Evolutionary conservation across 2,113 vertebrate species (phyloP), one percentile per base, ranked within the genome.

Genomic region (Cacatua alba): DNA sequence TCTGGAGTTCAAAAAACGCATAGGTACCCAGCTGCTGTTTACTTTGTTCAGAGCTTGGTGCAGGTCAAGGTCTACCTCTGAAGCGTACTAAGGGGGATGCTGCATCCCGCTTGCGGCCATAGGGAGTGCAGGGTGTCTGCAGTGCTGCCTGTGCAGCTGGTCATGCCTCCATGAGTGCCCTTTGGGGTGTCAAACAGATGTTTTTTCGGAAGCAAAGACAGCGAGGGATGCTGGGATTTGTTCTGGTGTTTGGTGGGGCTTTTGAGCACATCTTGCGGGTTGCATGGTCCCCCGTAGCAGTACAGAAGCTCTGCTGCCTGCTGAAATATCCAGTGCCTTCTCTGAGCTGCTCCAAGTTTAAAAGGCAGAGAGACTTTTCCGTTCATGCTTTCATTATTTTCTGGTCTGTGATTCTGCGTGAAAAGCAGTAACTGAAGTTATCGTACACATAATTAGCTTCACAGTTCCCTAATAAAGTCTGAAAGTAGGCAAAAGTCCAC

Each of bases 111-210:
- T 41, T 10, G 25, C 1, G 6, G 65, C 41, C 2, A 4, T 26
- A 8, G 62, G 20, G 11, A 9, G 2, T 24, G 37, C 15, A 4
- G 29, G 23, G 29, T 63, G 25, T 16, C 46, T 13, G 24, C 11
- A 6, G 53, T 53, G 63, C 39, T 3, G 5, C 39, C n/a, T 17
- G 39, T 6, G 28, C 39, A 7, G 29, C 43, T 19, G 0, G 16
- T 7, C 1, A 0, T 37, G 26, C 37, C 51, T 37, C n/a, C 3
- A 3, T 2, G 1, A 43, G 6, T 43, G 67, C 26, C 10, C 57
- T 51, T n/a, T 8, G 39, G 19, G 13, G 62, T 37, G 8, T 28
- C 1, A 0, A 21, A 0, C 0, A 0, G 24, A 1, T 19, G 17
- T 4, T 67, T 46, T 33, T 39, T 46, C 3, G 2, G 29, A 59